Evolutionary conservation across 2,888 invertebrate species (phyloP).

Genomic region (Sclerodermus sp.): DNA sequence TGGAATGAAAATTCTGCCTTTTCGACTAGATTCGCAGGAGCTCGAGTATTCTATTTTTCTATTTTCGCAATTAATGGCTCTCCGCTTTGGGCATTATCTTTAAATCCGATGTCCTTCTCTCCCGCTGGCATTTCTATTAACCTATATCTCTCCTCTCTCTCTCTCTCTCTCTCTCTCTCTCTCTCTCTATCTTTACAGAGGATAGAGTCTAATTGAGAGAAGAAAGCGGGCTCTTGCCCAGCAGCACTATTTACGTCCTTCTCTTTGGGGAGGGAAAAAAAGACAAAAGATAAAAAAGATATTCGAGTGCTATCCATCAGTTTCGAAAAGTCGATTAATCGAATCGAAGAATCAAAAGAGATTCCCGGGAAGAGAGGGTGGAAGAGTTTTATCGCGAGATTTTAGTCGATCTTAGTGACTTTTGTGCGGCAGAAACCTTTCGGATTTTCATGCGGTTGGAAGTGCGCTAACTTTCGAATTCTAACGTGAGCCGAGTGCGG

Average conservation of each 20-base stretch:
- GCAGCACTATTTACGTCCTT: not conserved
- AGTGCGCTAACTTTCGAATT: slow-evolving; percentile 17
- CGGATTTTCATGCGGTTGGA: not conserved
- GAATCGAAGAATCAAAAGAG: no score
- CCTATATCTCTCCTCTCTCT: not conserved
- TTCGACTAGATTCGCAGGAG: not conserved
- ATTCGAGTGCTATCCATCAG: no score
- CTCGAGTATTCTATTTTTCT: not conserved
- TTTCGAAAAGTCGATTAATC: no score
- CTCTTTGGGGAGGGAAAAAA: not conserved
- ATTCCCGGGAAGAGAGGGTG: no score
- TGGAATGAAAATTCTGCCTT: no score
- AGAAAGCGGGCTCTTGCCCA: not conserved
- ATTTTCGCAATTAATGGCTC: not conserved
- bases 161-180: no score
- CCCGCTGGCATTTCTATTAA: not conserved
- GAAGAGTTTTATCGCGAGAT: no score
- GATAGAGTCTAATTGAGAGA: slow-evolving; percentile 21
- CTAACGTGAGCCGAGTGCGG: slow-evolving; percentile 11
- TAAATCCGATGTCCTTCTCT: not conserved
- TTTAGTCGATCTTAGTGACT: no score
- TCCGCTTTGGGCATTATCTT: not conserved
- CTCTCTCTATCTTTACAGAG: no score
- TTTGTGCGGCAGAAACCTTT: no score
- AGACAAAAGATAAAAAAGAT: no score